Evolutionary conservation across 2,888 invertebrate genomes (phyloP).

Genomic region (Cheilosia urbana): DNA sequence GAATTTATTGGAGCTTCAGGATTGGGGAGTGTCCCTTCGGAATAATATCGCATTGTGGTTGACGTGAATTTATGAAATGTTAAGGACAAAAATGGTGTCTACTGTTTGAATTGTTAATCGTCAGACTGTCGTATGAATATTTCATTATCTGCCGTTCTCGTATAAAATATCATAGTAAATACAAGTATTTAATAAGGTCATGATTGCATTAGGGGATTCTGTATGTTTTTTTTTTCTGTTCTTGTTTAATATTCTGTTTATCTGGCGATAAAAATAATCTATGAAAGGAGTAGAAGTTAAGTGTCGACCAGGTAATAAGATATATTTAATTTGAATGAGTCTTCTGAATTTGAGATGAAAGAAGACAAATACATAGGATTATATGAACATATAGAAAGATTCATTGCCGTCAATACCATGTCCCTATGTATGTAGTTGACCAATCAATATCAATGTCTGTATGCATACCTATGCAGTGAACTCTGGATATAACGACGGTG

Average conservation of each 20-base stretch:
- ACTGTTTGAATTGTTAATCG: slow-evolving; percentile 18
- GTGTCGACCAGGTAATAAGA: too few relatives aligned
- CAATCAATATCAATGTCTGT: too few relatives aligned
- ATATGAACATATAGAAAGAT: too few relatives aligned
- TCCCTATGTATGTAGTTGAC: too few relatives aligned
- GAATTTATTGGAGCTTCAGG: slow-evolving; percentile 23
- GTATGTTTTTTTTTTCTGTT: not conserved
- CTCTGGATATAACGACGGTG: too few relatives aligned
- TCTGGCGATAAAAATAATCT: not conserved
- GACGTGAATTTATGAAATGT: not conserved
- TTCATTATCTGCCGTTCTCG: not conserved
- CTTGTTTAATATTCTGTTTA: not conserved
- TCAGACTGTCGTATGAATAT: slow-evolving; percentile 33
- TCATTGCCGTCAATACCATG: too few relatives aligned
- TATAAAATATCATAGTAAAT: not conserved
- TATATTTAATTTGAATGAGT: too few relatives aligned
- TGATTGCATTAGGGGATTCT: slow-evolving; percentile 7
- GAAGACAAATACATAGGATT: too few relatives aligned
- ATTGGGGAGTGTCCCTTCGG: not conserved
- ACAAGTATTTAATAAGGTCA: not conserved
- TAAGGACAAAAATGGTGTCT: slow-evolving; percentile 26
- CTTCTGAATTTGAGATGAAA: too few relatives aligned
- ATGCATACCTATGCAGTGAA: too few relatives aligned
- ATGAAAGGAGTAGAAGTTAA: not conserved
- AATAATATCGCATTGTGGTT: not conserved